Evolutionary conservation across 2,797 vertebrate species (phyloP), one percentile per base, ranked within the genome.

Genomic region (Bovichtus diacanthus): DNA sequence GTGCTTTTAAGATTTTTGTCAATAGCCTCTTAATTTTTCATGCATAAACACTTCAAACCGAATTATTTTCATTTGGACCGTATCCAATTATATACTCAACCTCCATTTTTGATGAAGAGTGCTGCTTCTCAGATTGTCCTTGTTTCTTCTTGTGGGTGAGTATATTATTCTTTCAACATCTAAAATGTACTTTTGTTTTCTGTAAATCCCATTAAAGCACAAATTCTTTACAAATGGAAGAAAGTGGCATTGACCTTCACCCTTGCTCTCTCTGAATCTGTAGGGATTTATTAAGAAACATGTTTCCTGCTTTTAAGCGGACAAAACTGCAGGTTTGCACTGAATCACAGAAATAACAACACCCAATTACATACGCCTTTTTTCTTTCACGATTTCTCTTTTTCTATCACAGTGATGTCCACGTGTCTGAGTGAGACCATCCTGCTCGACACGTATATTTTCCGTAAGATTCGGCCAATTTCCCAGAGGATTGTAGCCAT

Each of bases 391-490:
- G 23, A 49, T 9, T 21, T 25, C 23, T 39, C 34, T 58, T 9
- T 59, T 46, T 29, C 6, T 38, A 13, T 21, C 38, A 46, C 44
- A 56, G 47, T 56, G 41, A 63, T n/a, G 60, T 51, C 58, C 16
- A 29, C 3, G 18, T 36, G 12, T 27, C 59, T 34, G 27, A 19
- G 39, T 70, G 13, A 54, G 39, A 69, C 41, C 49, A 53, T 70
- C 63, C 49, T 70, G 68, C 36, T 49, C 58, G 67, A 65, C 29
- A 70, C 41, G 31, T 77, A 60, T 54, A 72, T 83, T 91, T 82
- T 73, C 70, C 31, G 61, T 76, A 59, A 77, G 75, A 89, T 87
- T 75, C 60, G 38, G 67, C 67, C 65, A 78, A 85, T 86, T 87
- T 81, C 81, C 59, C 38, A 34, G 54, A 70, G 76, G 81, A 77